Conservation (phyloP, 2,888 invertebrate genomes). For the Dendrolimus pini region DNA sequence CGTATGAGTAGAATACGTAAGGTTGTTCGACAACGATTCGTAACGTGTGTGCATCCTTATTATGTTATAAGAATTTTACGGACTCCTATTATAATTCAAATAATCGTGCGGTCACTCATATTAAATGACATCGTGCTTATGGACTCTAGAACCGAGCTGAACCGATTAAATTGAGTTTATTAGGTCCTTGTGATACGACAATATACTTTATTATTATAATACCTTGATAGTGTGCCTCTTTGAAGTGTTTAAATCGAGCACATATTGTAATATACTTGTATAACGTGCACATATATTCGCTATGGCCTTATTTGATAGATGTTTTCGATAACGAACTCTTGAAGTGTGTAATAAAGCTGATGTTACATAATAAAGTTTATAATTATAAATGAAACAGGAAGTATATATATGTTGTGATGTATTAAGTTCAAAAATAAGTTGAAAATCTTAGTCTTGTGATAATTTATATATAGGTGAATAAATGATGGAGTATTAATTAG, state of each 20-base stretch:
- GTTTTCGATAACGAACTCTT: slow-evolving; percentile 36
- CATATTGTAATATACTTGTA: slow-evolving; percentile 8
- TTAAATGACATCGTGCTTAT: too few relatives aligned
- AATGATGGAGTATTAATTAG: slow-evolving; percentile 62
- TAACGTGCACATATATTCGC: slow-evolving; percentile 34
- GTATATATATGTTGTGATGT: slow-evolving; percentile 69
- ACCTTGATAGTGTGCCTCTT: slow-evolving; percentile 47
- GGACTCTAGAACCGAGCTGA: too few relatives aligned
- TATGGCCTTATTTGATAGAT: slow-evolving; percentile 65
- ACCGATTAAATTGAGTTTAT: slow-evolving; percentile 5
- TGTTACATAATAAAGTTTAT: slow-evolving; percentile 58
- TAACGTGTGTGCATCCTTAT: too few relatives aligned
- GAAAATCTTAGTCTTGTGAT: slow-evolving; percentile 73
- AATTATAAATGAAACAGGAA: slow-evolving; percentile 44
- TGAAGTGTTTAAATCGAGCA: slow-evolving; percentile 13
- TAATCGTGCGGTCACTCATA: too few relatives aligned
- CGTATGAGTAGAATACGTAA: too few relatives aligned
- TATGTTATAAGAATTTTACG: too few relatives aligned
- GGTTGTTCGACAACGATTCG: too few relatives aligned
- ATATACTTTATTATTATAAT: slow-evolving; percentile 44
- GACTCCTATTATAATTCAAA: too few relatives aligned
- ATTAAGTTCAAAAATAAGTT: slow-evolving; percentile 67
- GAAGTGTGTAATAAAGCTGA: slow-evolving; percentile 51
- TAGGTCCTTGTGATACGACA: slow-evolving; percentile 48
- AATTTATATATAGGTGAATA: slow-evolving; percentile 74